Evolutionary conservation across 2,888 invertebrate genomes (phyloP).

Genomic region (Portevinia maculata): DNA sequence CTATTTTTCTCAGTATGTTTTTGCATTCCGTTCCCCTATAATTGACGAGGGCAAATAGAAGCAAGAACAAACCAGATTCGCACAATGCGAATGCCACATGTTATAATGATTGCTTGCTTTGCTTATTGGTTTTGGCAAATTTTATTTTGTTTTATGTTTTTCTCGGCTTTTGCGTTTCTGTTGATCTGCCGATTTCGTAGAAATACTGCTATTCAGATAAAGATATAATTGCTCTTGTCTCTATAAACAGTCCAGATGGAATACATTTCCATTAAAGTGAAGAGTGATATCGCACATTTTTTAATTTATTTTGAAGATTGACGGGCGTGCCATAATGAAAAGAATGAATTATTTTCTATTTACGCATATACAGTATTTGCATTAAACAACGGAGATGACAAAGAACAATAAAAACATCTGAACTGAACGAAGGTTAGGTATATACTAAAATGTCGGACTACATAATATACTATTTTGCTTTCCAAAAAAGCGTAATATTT

Average conservation of each 20-base stretch:
- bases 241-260: slow-evolving; percentile 19
- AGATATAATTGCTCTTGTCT: too few species aligned
- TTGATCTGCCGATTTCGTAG: not conserved
- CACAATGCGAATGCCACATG: slow-evolving; percentile 1
- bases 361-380: too few species aligned
- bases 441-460: too few species aligned
- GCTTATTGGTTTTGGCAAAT: slow-evolving; percentile 20
- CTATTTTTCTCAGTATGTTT: too few species aligned
- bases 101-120: slow-evolving; percentile 14
- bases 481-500: slow-evolving; percentile 10
- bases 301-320: slow-evolving; percentile 26
- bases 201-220: slow-evolving; percentile 3
- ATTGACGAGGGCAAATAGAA: not conserved
- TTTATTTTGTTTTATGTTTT: not conserved
- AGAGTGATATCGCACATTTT: slow-evolving; percentile 51
- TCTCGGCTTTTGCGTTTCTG: not conserved
- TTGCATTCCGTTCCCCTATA: not conserved
- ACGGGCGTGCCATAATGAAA: not conserved
- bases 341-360: not conserved
- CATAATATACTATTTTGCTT: too few species aligned
- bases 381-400: too few species aligned
- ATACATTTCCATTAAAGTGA: slow-evolving; percentile 21
- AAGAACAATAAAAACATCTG: too few species aligned
- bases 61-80: not conserved
- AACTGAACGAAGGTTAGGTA: too few species aligned